These are phyloP conservation scores for Deladenus siricidicola DNA, from an alignment of 2,888 invertebrate genomes.

Conservation along the genomic window DNA sequence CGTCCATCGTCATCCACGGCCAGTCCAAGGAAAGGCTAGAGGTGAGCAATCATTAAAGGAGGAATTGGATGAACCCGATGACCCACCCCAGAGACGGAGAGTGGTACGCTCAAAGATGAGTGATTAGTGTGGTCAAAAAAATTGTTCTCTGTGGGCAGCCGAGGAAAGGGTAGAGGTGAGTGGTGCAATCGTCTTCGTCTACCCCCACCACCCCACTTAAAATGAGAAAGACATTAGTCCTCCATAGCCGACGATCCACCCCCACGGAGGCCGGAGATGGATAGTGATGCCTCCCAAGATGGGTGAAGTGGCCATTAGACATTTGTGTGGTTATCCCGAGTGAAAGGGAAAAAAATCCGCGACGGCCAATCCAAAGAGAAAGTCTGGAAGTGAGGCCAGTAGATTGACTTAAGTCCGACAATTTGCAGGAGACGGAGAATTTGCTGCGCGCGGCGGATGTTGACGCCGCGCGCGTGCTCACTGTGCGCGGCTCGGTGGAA, in stretches of 20 bases:
- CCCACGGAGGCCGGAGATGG: too few relatives aligned
- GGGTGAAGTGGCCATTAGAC: too few relatives aligned
- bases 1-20: slow-evolving; percentile 3
- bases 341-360: background rate
- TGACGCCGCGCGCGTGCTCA: background rate
- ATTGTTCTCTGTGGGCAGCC: background rate
- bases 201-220: too few relatives aligned
- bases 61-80: background rate
- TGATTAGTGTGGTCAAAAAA: too few relatives aligned
- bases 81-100: too few relatives aligned
- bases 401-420: background rate
- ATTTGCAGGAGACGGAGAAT: background rate
- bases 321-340: too few relatives aligned
- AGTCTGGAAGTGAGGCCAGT: background rate
- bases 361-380: background rate
- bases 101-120: too few relatives aligned
- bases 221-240: too few relatives aligned
- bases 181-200: too few relatives aligned
- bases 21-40: background rate
- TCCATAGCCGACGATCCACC: too few relatives aligned
- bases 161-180: background rate
- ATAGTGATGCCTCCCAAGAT: too few relatives aligned
- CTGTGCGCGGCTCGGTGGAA: slow-evolving; percentile 5
- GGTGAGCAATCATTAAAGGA: background rate
- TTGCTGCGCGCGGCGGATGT: background rate